These are phyloP conservation scores for Homarus americanus DNA, from an alignment of 1,140 invertebrate species.

Conservation along the genomic window DNA sequence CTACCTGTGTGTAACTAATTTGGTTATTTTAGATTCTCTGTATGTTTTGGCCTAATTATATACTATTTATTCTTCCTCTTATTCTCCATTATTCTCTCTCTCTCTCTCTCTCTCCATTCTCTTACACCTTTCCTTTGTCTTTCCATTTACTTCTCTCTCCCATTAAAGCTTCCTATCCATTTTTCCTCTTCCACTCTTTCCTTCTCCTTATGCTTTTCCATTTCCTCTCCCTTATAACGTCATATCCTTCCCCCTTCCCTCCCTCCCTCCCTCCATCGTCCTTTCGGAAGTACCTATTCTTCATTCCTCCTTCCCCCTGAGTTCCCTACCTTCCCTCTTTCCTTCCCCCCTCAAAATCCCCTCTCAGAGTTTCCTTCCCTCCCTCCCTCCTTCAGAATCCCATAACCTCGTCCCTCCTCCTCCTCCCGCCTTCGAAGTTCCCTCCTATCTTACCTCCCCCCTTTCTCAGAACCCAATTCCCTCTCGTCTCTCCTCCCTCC, in stretches of 20 bases:
- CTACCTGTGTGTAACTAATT: too few relatives aligned
- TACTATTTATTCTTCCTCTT: neutral
- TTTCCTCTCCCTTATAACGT: neutral
- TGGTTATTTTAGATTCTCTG: too few relatives aligned
- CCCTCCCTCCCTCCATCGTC: neutral
- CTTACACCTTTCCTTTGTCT: neutral
- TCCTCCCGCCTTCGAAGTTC: too few relatives aligned
- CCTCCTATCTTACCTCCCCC: too few relatives aligned
- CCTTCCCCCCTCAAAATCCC: neutral
- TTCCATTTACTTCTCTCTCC: neutral
- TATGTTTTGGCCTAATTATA: too few relatives aligned
- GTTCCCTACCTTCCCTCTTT: neutral
- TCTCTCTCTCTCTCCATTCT: neutral
- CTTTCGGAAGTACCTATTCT: neutral
- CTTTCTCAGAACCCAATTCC: too few relatives aligned
- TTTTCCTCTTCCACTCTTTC: neutral
- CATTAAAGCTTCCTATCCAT: neutral
- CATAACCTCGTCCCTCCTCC: too few relatives aligned
- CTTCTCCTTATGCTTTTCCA: neutral
- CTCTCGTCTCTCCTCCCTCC: too few relatives aligned
- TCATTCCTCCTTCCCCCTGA: too few relatives aligned
- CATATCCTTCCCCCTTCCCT: neutral
- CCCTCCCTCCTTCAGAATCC: too few relatives aligned
- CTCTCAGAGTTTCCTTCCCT: too few relatives aligned
- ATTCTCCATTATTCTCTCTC: neutral